Evolutionary conservation across 2,888 invertebrate genomes (phyloP), one percentile per base, ranked within the genome.

Genomic region (Cerastoderma edule): DNA sequence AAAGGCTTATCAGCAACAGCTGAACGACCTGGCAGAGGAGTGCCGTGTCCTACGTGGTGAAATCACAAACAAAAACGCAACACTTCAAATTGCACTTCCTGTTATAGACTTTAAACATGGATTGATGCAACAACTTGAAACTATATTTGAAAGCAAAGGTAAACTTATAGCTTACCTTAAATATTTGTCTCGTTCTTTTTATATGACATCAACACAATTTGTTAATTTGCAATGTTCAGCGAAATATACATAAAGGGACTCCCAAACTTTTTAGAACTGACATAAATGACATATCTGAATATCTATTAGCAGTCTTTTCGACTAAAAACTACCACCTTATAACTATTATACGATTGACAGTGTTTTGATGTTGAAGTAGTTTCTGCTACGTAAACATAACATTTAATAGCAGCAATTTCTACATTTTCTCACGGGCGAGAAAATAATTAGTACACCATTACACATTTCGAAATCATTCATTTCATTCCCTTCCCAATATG

Each of bases 121-220:
- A 10, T 24, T 53, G 8, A 53, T 53, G 53, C 5, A 4, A 10
- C 53, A 53, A 24, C 8, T 53, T 27, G 53, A 53, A 53, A 53
- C 53, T 27, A n/a, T 53, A 6, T 53, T 53, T 53, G 27, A 53
- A 24, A 53, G 53, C 24, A 22, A 53, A 53, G 53, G 53, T 53
- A 53, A 13, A 16, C 39, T 10, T 16, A 39, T 16, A 13, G 39
- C 16, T 10, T 39, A 13, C 10, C 39, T 8, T 8, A 13, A 39
- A 8, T 39, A 13, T 39, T 16, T 39, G 16, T 16, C 8, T 10
- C 39, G 8, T 16, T 39, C 10, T 39, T 39, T 16, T 39, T 16
- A 13, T 39, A 39, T 10, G 16, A 16, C 8, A 39, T 39, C 10
- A 39, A 16, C 8, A 39, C 16, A 13, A 39, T 39, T 10, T 39